These are phyloP conservation scores for Orthonyx spaldingii DNA, from an alignment of 2,113 vertebrate genomes.

Conservation along the genomic window DNA sequence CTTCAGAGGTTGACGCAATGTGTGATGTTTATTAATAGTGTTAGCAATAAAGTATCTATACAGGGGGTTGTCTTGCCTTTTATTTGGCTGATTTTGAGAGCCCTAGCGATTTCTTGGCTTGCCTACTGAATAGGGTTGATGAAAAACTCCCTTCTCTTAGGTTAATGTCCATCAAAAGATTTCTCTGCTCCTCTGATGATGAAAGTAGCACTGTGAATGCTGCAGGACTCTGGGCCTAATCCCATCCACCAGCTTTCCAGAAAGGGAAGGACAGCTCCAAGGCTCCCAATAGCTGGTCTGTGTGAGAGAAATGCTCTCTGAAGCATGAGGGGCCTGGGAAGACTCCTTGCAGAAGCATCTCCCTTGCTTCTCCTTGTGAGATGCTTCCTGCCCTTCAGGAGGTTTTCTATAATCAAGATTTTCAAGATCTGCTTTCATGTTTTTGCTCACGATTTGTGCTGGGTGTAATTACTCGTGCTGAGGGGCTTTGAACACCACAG, in stretches of 20 bases:
- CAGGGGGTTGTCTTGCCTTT: background rate
- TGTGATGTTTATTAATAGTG: slow-evolving; percentile 32
- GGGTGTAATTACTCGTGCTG: background rate
- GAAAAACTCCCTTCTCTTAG: background rate
- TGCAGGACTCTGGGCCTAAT: background rate
- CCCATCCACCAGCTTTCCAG: background rate
- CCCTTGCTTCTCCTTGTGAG: background rate
- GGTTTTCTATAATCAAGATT: background rate
- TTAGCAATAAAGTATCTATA: background rate
- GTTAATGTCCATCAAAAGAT: background rate
- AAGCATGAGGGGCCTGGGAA: background rate
- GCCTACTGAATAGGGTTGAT: background rate
- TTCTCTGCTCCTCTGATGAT: background rate
- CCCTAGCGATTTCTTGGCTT: background rate
- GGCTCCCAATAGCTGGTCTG: fast-evolving
- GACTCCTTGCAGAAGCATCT: background rate
- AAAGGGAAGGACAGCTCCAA: fast-evolving
- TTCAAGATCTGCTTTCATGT: background rate
- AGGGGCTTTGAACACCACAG: background rate
- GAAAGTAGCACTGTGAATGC: background rate
- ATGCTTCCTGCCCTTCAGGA: background rate
- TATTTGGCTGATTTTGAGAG: background rate
- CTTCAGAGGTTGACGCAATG: slow-evolving; percentile 32
- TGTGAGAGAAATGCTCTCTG: background rate
- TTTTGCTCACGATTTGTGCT: background rate